Conservation (phyloP, 2,888 invertebrate genomes). For the Dioctria linearis region DNA sequence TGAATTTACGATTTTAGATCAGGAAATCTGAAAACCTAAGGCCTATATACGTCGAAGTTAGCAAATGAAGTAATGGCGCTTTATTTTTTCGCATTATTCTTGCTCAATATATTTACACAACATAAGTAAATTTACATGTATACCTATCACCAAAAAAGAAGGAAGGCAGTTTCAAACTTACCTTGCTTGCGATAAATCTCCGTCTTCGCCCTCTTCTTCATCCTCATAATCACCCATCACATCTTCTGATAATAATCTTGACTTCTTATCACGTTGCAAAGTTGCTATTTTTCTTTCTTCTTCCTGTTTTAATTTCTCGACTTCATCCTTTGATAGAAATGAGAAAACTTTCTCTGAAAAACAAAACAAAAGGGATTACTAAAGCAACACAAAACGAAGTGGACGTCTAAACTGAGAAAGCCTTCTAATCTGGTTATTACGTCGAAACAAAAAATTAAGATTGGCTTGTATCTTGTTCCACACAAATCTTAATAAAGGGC, state of each 20-base stretch:
- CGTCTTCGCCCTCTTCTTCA: conserved; percentile 58
- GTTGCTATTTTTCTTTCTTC: conserved; percentile 90
- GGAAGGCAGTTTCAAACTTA: conserved; percentile 49
- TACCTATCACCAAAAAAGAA: conserved; percentile 18
- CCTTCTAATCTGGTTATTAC: conserved; percentile 28
- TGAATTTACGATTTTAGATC: conserved; percentile 36
- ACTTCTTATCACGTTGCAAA: conserved; percentile 70
- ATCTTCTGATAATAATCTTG: conserved; percentile 69
- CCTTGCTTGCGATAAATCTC: conserved; percentile 59
- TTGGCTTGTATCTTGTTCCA: not conserved
- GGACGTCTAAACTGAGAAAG: conserved; percentile 18
- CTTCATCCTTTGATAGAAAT: conserved; percentile 93
- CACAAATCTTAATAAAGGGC: conserved; percentile 31
- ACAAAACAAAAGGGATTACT: conserved; percentile 56
- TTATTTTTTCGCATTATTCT: conserved; percentile 31
- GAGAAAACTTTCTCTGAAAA: conserved; percentile 89
- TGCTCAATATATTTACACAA: conserved; percentile 46
- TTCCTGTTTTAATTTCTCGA: conserved; percentile 94
- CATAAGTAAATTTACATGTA: conserved; percentile 30
- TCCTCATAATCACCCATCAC: conserved; percentile 65
- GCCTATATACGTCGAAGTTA: conserved; percentile 35
- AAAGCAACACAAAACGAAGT: conserved; percentile 49
- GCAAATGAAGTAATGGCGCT: conserved; percentile 45
- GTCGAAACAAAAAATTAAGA: not conserved
- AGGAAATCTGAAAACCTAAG: not conserved